Evolutionary conservation across 1,140 invertebrate species (phyloP), one percentile per base, ranked within the genome.

Genomic region (Sitophilus oryzae): DNA sequence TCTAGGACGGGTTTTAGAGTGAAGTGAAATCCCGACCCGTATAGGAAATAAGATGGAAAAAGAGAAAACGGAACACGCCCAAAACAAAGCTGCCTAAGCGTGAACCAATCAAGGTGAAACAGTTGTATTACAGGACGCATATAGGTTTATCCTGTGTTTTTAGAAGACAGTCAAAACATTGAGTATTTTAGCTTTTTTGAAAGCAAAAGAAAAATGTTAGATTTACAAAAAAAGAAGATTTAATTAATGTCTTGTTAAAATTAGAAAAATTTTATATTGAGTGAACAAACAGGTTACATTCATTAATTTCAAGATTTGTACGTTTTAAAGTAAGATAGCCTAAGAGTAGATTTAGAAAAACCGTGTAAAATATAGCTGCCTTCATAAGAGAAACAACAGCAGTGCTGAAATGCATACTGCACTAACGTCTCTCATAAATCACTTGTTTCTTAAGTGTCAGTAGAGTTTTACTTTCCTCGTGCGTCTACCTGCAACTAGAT

Each of bases 381-480:
- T n/a, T 16, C 14, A 38, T 38, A 38, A 38, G 14, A 16, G 36
- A 38, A 38, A 38, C 36, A 38, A 38, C 14, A 38, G 36, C 36
- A 14, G 14, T 16, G 36, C 36, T n/a, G 36, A 38, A 38, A n/a
- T 44, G 42, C 42, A 44, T 44, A 44, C 22, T 16, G 15, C 8
- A 25, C 42, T 20, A n/a, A 44, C n/a, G 22, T 5, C 36, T 1
- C 3, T 1, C 14, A 44, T 44, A 44, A 44, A 44, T 44, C 42
- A 44, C 22, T 20, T 19, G 42, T 44, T 44, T 44, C 42, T 44
- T 44, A 44, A 44, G 42, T 44, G 42, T 44, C 14, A 44, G 41
- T 43, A 23, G 11, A 4, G 35, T 11, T 37, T 15, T 38, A 38
- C 11, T 2, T 34, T 34, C 25, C 11, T 14, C 21, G 18, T 25